Percentiles rank a stretch among this genome's conserved stretches.
phyloP scores from a whole-genome alignment of 1,140 invertebrate genomes.

The Euwallacea fornicatus region DNA sequence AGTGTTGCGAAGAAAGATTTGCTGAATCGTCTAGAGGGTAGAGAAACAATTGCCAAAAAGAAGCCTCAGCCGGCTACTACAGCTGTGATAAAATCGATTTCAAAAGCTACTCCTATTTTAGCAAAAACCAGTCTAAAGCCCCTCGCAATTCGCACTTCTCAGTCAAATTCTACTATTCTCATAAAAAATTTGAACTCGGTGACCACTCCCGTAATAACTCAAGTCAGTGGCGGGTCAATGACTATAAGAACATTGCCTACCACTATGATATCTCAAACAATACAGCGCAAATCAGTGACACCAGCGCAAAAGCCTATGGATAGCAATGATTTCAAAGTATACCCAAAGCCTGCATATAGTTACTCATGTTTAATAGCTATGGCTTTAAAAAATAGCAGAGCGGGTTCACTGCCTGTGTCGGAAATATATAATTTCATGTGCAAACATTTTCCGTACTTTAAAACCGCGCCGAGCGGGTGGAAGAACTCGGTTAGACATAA shows the following conservation, averaged over 20 bases:
- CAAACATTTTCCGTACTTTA: slow-evolving; percentile 97
- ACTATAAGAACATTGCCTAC: slow-evolving; percentile 44
- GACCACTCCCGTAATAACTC: slow-evolving; percentile 45
- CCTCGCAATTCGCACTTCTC: slow-evolving; percentile 25
- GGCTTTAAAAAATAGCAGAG: slow-evolving; percentile 94
- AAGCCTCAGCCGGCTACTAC: slow-evolving; percentile 20
- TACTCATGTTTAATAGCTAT: slow-evolving; percentile 94
- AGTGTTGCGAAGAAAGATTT: slow-evolving; percentile 50
- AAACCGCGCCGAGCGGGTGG: slow-evolving; percentile 96
- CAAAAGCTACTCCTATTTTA: slow-evolving; percentile 49
- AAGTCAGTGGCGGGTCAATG: slow-evolving; percentile 42
- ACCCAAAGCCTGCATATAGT: slow-evolving; percentile 95
- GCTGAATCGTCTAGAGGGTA: slow-evolving; percentile 49
- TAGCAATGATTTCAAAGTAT: slow-evolving; percentile 66
- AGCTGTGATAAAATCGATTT: slow-evolving; percentile 45
- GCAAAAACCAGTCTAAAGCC: slow-evolving; percentile 46
- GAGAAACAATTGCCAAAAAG: slow-evolving; percentile 53
- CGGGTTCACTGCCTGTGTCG: slow-evolving; percentile 92
- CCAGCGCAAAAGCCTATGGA: slow-evolving; percentile 1
- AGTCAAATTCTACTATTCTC: slow-evolving; percentile 16
- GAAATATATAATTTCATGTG: slow-evolving; percentile 99
- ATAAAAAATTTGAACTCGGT: slow-evolving; percentile 41
- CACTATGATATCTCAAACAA: slow-evolving; percentile 8
- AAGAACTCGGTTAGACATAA: slow-evolving; percentile 97
- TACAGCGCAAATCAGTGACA: not conserved